Evolutionary conservation across 23 tunicate species (phyloP), one percentile per base, ranked within the genome.

Genomic region (Halocynthia roretzi): DNA sequence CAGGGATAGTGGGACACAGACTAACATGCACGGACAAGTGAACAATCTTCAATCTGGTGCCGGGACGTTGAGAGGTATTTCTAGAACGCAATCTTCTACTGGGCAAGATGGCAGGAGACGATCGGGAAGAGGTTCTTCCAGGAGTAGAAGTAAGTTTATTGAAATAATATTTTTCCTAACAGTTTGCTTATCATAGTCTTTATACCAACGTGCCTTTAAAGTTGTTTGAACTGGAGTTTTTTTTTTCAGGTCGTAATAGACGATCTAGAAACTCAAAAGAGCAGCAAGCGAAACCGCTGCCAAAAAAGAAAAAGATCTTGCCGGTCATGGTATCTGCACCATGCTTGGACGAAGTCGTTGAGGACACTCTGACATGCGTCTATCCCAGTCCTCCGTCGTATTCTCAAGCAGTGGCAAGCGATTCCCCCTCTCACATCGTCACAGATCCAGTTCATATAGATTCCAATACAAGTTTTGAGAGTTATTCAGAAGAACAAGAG

Each of bases 311-410:
- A 8, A 53, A 63, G 19, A 90, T 90, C 51, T 68, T 76, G 7
- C 96, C 96, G 0, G 96, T 90, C 22, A 68, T 80, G 85, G 86
- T 90, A 40, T 85, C 72, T 60, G 96, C 96, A 2, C 96, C 96
- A 6, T 90, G 84, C 75, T 50, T 75, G 10, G 81, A 87, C 68
- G 78, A 44, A 50, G 83, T 72, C 19, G 18, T 81, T 52, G 96
- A 84, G 17, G 87, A 90, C 50, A 76, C 80, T 17, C 85, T 87
- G 9, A 63, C 77, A 0, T 90, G 96, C 61, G 80, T 90, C 54
- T 84, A 90, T 62, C 96, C 96, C 21, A 84, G 80, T 51, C 96
- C 96, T 7, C 96, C 96, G 8, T 75, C 96, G 0, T 90, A 90
- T 18, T 74, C 78, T 22, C 78, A 74, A 56, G 62, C 78, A 0